Conservation (phyloP, 2,888 invertebrate genomes). For the Timema podura region DNA sequence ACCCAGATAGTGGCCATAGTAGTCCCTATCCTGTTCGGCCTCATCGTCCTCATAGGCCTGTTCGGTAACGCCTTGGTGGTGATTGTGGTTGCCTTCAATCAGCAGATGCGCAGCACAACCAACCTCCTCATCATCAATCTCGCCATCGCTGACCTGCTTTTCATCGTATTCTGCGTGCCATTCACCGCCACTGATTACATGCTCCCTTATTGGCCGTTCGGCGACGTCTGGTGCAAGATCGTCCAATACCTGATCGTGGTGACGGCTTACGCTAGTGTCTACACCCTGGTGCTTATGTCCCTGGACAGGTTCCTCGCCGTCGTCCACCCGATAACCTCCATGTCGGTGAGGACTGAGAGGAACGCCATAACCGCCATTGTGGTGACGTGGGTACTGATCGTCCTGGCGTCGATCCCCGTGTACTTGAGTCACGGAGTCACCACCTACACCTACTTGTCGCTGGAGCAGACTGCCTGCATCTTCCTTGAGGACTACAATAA, state of each 20-base stretch:
- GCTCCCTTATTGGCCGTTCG: conserved; percentile 85
- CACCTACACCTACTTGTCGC: conserved; percentile 59
- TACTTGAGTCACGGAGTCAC: conserved; percentile 73
- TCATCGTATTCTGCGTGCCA: conserved; percentile 90
- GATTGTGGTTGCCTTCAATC: conserved; percentile 80
- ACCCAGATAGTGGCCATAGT: conserved; percentile 64
- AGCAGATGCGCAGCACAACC: conserved; percentile 90
- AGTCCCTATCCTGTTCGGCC: conserved; percentile 78
- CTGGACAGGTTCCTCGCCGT: conserved; percentile 89
- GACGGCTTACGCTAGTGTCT: conserved; percentile 89
- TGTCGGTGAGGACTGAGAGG: conserved; percentile 75
- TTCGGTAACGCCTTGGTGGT: conserved; percentile 87
- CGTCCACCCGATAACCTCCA: conserved; percentile 85
- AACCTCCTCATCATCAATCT: conserved; percentile 88
- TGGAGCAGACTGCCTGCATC: conserved; percentile 63
- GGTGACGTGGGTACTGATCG: conserved; percentile 75
- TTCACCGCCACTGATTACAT: conserved; percentile 91
- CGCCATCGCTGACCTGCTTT: conserved; percentile 84
- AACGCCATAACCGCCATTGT: conserved; percentile 77
- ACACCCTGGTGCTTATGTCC: conserved; percentile 91
- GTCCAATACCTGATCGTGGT: conserved; percentile 90
- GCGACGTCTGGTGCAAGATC: conserved; percentile 82
- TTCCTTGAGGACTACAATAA: conserved; percentile 52
- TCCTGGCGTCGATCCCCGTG: conserved; percentile 72
- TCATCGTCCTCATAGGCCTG: conserved; percentile 82